Base-by-base conservation (phyloP, 1,140 invertebrate genomes). In the Augochlora pura region DNA sequence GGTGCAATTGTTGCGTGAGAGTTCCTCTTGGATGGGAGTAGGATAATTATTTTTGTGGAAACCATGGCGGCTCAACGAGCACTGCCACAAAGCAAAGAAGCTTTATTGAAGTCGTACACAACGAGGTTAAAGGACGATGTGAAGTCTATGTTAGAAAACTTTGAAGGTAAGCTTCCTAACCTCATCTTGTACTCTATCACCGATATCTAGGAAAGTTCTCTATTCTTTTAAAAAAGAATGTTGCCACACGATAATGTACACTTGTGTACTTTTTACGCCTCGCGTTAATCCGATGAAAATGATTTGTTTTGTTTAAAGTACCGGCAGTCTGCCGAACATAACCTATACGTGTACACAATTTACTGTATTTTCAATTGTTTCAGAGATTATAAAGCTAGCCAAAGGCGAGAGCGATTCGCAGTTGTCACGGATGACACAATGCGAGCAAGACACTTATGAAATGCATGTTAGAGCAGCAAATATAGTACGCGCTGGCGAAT, bases 61-160 rank as follows among this genome's bases (percentile, higher is more conserved):
- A 85, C 87, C 83, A 93, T 95, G 94, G 86, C 94, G 16, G 88
- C 86, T 83, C 94, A 94, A 86, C 92, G 96, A 88, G 94, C 94
- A 78, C 92, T 98, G 79, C 96, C 98, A 0, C 97, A 98, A 92
- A 98, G 97, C 74, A 98, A 99, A 94, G 98, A 99, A 93, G 98
- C 98, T 23, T 92, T 99, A 39, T 92, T 99, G 7, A 98, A 99
- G 93, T 98, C 97, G 0, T 99, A 99, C 89, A 97, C 97, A 64
- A 98, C 97, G 18, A 93, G 98, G 71, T 92, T 99, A 18, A 99
- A 99, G 93, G 98, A 99, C 92, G 98, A 99, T 93, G 96, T 99
- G 0, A 98, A 98, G 93, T 98, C 98, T 70, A 99, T 99, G 97
- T 91, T 98, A 49, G 98, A 99, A 91, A 99, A 99, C 92, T 99